Base-by-base conservation (phyloP, 2,797 vertebrate genomes). In the Urocyon cinereoargenteus region DNA sequence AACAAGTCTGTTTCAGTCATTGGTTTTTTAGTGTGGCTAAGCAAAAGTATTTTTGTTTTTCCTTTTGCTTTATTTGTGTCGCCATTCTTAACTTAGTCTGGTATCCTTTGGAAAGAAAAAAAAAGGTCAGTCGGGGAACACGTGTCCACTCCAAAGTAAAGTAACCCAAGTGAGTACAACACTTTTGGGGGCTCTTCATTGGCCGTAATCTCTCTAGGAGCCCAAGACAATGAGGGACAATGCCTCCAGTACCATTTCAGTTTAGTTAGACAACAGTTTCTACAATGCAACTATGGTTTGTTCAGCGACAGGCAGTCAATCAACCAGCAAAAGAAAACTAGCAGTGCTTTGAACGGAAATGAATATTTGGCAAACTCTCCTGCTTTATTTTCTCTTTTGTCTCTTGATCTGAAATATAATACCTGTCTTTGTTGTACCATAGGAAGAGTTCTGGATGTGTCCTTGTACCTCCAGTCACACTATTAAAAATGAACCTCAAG, bases 301-400 rank as follows among this genome's bases (percentile, higher is more conserved):
- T 94, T 90, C 49, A 45, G 26, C 5, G 12, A 91, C 45, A 72
- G 51, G 34, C 88, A 83, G 93, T 95, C 36, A 62, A 2, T 90
- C 77, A 95, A 61, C 55, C 36, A 75, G 40, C 68, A 75, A 36
- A 68, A 82, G 73, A 75, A 95, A 96, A 86, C 15, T 62, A 84
- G 61, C 18, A 28, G 36, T 51, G 15, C 31, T 77, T 77, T 83
- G 70, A 81, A 94, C n/a, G 59, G 81, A 91, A 86, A 68, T 87
- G 92, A 89, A 77, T 90, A 70, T 86, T 96, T 91, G 86, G 49
- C 34, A 89, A 90, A 90, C 22, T 24, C 28, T 85, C 21, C 15
- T 90, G n/a, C 45, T 26, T 49, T 84, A 53, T 89, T 95, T 68
- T 91, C 21, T 66, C 81, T 61, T 68, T 86, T 10, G 45, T 88